These are phyloP conservation scores for Chrysolina oricalcia DNA, from an alignment of 2,888 invertebrate genomes.

Conservation along the genomic window DNA sequence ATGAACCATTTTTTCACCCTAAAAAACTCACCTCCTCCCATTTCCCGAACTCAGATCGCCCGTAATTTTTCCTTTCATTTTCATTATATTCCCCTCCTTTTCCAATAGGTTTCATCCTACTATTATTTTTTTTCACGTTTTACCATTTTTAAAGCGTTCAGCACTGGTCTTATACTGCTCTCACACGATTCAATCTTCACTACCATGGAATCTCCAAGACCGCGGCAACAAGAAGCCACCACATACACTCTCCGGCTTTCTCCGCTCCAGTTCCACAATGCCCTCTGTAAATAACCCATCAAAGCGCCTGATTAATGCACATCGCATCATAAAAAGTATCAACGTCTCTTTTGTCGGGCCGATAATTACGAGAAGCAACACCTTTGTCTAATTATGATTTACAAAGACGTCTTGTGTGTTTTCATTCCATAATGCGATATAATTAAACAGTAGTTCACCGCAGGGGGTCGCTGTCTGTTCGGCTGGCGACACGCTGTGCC, in stretches of 20 bases:
- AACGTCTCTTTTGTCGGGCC: slow-evolving; percentile 48
- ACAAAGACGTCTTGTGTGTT: slow-evolving; percentile 58
- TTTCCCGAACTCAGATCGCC: too few species aligned
- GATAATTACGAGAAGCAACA: slow-evolving; percentile 53
- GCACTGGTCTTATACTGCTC: too few species aligned
- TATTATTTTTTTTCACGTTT: too few species aligned
- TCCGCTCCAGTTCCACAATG: neutral
- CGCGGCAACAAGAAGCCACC: neutral
- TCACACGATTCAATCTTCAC: too few species aligned
- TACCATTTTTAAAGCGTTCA: too few species aligned
- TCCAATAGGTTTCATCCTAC: too few species aligned
- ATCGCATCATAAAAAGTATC: slow-evolving; percentile 35
- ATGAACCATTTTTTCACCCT: too few species aligned
- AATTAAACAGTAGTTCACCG: slow-evolving; percentile 65
- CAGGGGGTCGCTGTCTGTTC: slow-evolving; percentile 57
- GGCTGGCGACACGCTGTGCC: slow-evolving; percentile 55
- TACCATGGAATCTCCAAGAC: too few species aligned
- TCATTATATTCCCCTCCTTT: too few species aligned
- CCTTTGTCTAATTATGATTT: slow-evolving; percentile 57
- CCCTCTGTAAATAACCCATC: slow-evolving; percentile 35
- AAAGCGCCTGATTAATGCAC: slow-evolving; percentile 42
- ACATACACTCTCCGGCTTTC: neutral
- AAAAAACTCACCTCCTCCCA: too few species aligned
- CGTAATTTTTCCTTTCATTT: too few species aligned
- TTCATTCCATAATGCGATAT: slow-evolving; percentile 58